Percentiles rank a stretch among this genome's conserved stretches.
phyloP scores from a whole-genome alignment of 2,797 vertebrate genomes.

The Anniella stebbinsi region DNA sequence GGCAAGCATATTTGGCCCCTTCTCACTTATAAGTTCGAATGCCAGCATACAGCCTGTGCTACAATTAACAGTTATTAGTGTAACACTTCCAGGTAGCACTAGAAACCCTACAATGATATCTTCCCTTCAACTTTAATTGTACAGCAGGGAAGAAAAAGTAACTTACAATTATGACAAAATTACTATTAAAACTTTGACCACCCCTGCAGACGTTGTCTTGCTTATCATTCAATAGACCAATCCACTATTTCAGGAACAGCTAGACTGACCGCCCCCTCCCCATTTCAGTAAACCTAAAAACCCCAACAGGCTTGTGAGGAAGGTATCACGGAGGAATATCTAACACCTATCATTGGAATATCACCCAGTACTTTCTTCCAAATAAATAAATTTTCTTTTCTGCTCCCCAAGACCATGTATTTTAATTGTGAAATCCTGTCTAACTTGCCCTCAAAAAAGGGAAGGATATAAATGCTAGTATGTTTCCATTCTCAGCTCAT shows the following conservation, averaged over 20 bases:
- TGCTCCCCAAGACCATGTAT: neutral
- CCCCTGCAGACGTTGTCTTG: rapidly evolving
- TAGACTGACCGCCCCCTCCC: neutral
- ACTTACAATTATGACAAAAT: neutral
- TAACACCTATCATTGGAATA: neutral
- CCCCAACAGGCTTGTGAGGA: neutral
- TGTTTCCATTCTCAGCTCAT: rapidly evolving
- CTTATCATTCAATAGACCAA: neutral
- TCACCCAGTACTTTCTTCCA: neutral
- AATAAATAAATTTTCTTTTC: neutral
- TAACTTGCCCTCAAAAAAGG: neutral
- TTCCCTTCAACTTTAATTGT: neutral
- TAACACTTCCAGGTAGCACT: neutral
- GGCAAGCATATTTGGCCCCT: neutral
- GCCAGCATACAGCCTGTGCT: neutral
- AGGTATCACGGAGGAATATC: neutral
- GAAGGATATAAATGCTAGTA: neutral
- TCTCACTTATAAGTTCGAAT: neutral
- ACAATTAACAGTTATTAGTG: neutral
- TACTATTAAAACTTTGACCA: neutral
- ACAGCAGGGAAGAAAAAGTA: neutral
- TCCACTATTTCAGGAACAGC: neutral
- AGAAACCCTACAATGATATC: neutral
- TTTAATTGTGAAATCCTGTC: neutral
- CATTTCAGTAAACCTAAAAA: neutral